phyloP scores from a whole-genome alignment of 1,140 invertebrate genomes.

The Bombus pyrosoma region DNA sequence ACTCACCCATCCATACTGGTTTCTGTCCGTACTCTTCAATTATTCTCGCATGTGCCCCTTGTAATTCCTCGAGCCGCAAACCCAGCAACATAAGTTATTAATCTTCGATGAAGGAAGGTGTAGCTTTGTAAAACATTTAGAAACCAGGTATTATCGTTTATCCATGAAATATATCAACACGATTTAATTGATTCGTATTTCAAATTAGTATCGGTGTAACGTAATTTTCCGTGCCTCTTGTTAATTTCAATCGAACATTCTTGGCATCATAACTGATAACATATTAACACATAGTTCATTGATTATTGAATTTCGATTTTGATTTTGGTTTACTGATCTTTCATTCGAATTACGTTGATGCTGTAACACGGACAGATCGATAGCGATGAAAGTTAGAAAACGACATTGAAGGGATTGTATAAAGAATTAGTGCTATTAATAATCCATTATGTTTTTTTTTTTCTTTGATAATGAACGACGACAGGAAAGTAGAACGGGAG shows the following conservation, averaged over 20 bases:
- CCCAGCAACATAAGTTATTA: neutral
- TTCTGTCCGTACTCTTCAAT: slow-evolving; percentile 20
- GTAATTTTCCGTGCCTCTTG: neutral
- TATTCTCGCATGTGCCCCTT: neutral
- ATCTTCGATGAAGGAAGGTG: slow-evolving; percentile 10
- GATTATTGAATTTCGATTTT: neutral
- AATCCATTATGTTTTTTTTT: neutral
- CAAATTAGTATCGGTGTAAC: neutral
- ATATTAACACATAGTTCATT: neutral
- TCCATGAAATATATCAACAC: no score
- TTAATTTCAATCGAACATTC: neutral
- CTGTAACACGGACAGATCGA: neutral
- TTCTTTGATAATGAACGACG: neutral
- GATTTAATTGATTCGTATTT: neutral
- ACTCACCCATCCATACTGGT: slow-evolving; percentile 36
- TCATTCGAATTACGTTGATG: neutral
- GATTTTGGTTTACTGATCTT: neutral
- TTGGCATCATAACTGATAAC: fast-evolving
- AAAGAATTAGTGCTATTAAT: neutral
- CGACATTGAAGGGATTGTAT: neutral
- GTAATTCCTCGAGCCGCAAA: slow-evolving; percentile 20
- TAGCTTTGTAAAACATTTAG: neutral
- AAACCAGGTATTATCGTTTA: neutral
- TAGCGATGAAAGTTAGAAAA: no score
- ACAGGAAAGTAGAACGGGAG: neutral